Evolutionary conservation across 2,888 invertebrate species (phyloP).

Genomic region (Drosophila anceps): DNA sequence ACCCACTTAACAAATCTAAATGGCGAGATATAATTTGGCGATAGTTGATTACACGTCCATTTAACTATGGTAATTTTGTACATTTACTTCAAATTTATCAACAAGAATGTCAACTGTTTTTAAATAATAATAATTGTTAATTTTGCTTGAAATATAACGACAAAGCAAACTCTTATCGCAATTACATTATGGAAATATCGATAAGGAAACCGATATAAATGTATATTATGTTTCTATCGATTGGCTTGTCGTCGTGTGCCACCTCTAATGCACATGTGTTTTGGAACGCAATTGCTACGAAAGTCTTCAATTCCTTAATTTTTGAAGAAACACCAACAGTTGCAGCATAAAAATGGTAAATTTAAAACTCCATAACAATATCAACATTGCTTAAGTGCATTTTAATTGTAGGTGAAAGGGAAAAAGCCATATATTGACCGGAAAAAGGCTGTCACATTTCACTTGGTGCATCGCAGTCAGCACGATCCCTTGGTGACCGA

Average conservation of each 20-base stretch:
- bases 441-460: conserved; percentile 95
- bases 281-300: conserved; percentile 22
- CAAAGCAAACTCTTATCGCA: not conserved
- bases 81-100: not conserved
- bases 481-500: conserved; percentile 96
- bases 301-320: not conserved
- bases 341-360: conserved; percentile 40
- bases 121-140: not conserved
- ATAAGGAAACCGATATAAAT: not conserved
- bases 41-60: not conserved
- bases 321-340: not conserved
- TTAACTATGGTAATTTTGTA: not conserved
- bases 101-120: not conserved
- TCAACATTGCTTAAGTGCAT: not conserved
- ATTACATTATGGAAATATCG: conserved; percentile 11
- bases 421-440: conserved; percentile 92
- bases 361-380: not conserved
- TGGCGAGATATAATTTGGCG: not conserved
- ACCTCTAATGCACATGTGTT: conserved; percentile 63
- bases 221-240: conserved; percentile 10
- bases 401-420: conserved; percentile 76
- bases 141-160: not conserved
- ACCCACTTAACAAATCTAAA: not conserved
- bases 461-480: conserved; percentile 96
- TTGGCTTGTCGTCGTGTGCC: not conserved